These are phyloP conservation scores for Neodon shergylaensis DNA, from an alignment of 2,113 vertebrate species.

Conservation along the genomic window DNA sequence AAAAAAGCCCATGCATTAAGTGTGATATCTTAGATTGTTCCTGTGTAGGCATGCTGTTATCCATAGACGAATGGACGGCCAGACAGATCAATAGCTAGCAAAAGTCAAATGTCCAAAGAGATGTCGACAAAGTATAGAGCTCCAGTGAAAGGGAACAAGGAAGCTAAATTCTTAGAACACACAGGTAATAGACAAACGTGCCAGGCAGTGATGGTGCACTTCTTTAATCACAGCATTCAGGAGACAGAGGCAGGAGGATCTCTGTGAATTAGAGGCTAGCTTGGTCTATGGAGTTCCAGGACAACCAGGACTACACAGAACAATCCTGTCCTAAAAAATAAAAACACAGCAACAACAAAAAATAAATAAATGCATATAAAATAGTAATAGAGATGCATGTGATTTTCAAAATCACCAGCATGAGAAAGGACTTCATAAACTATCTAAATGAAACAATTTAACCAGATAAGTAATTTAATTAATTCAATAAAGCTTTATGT, in stretches of 20 bases:
- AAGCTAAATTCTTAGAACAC: conserved; percentile 43
- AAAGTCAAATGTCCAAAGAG: not conserved
- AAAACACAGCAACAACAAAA: not conserved
- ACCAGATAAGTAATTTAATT: not conserved
- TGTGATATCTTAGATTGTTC: not conserved
- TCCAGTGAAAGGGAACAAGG: not conserved
- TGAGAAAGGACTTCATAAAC: not conserved
- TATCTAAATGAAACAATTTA: conserved; percentile 41
- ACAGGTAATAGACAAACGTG: not conserved
- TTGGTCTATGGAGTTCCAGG: not conserved
- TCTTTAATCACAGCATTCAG: not conserved
- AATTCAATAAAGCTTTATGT: conserved; percentile 12
- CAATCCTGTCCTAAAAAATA: not conserved
- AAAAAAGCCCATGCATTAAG: not conserved
- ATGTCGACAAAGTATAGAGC: not conserved
- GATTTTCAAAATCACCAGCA: conserved; percentile 23
- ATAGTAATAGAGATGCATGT: conserved; percentile 1
- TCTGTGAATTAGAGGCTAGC: not conserved
- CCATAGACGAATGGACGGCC: not conserved
- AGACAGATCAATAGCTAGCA: conserved; percentile 4
- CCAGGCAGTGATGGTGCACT: no score
- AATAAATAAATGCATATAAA: conserved; percentile 45
- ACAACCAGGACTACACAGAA: not conserved
- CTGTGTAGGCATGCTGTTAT: not conserved
- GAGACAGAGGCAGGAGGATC: not conserved